Evolutionary conservation across 2,888 invertebrate species (phyloP).

Genomic region (Drosophila basisetae): DNA sequence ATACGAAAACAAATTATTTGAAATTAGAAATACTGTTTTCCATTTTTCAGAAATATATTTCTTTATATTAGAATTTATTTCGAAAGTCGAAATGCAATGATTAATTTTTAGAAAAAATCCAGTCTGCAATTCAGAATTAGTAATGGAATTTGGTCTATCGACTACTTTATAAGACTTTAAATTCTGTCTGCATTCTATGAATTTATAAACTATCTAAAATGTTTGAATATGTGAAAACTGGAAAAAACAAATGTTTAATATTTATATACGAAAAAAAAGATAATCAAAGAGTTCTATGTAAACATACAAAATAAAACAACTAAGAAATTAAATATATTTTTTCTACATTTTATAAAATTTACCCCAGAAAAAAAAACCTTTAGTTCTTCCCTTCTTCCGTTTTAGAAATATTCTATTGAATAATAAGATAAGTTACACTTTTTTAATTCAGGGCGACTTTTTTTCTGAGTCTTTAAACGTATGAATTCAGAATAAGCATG

Average conservation of each 20-base stretch:
- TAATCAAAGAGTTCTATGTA: neutral
- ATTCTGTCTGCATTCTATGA: neutral
- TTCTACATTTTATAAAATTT: neutral
- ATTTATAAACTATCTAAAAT: neutral
- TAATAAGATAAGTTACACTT: neutral
- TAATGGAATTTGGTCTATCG: neutral
- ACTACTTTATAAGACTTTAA: neutral
- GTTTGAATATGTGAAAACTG: neutral
- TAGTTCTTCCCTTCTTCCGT: no score
- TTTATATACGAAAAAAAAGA: neutral
- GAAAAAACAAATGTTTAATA: neutral
- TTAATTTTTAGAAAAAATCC: neutral
- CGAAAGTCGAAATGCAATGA: neutral
- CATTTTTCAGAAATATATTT: neutral
- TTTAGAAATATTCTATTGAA: neutral
- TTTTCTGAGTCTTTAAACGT: no score
- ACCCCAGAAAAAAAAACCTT: no score
- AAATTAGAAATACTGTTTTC: neutral
- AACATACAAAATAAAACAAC: neutral
- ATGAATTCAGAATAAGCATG: neutral
- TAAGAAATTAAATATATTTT: neutral
- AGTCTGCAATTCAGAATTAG: neutral
- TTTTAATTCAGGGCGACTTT: neutral
- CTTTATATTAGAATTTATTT: neutral
- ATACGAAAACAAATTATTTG: neutral